phyloP scores from a whole-genome alignment of 2,113 vertebrate genomes.

The Crypturellus undulatus region DNA sequence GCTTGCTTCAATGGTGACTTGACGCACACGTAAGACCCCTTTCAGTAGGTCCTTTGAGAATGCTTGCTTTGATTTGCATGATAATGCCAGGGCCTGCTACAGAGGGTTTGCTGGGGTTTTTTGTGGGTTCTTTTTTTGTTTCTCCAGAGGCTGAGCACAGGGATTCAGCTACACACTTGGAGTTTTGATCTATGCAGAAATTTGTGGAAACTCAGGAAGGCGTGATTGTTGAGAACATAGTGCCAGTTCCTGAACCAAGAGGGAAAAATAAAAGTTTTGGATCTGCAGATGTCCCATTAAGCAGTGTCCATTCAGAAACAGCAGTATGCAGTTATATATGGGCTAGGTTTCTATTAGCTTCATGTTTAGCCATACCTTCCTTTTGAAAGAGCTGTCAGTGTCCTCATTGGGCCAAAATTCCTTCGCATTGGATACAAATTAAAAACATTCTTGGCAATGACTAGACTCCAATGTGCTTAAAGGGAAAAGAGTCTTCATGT shows the following conservation, averaged over 20 bases:
- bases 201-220: neutral
- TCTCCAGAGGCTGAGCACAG: neutral
- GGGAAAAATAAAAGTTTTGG: neutral
- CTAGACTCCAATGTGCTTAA: neutral
- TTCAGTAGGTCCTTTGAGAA: conserved; percentile 22
- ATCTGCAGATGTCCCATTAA: neutral
- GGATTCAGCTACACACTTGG: neutral
- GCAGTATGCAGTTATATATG: neutral
- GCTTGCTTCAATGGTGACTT: neutral
- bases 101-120: neutral
- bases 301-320: neutral
- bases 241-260: neutral
- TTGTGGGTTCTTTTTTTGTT: neutral
- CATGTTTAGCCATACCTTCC: neutral
- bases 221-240: neutral
- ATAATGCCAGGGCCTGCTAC: neutral
- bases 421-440: accelerated
- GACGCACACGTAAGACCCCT: neutral
- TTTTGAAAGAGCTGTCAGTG: neutral
- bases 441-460: neutral
- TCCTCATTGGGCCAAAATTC: neutral
- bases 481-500: neutral
- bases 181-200: neutral
- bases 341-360: neutral
- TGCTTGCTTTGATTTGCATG: conserved; percentile 35